phyloP scores from a whole-genome alignment of 2,797 vertebrate species.

The Pempheris klunzingeri region DNA sequence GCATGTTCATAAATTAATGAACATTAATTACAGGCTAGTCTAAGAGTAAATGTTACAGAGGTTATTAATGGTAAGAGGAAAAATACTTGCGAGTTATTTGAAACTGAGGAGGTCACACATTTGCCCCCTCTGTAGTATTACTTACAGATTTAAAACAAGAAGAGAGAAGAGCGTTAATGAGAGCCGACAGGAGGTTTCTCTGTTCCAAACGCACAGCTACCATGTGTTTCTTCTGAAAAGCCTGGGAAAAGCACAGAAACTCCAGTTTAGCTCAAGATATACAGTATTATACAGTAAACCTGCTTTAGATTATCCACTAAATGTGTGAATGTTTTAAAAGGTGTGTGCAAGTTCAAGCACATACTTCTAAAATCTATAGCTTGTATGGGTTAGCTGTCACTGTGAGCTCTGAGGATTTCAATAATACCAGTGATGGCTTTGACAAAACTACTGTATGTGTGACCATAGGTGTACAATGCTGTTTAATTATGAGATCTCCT shows the following conservation, averaged over 20 bases:
- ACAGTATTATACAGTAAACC: background rate
- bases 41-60: conserved; percentile 32
- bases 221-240: conserved; percentile 8
- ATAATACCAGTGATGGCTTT: background rate
- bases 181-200: background rate
- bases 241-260: background rate
- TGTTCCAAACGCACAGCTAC: background rate
- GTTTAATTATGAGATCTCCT: background rate
- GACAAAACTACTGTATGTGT: background rate
- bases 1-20: background rate
- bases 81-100: conserved; percentile 4
- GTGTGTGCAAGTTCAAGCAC: background rate
- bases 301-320: conserved; percentile 10
- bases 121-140: conserved; percentile 13
- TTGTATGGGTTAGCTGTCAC: background rate
- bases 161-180: background rate
- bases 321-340: background rate
- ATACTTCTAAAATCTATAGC: conserved; percentile 10
- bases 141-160: conserved; percentile 17
- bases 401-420: background rate
- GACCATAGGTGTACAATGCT: background rate
- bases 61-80: conserved; percentile 17
- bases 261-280: background rate
- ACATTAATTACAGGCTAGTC: conserved; percentile 9
- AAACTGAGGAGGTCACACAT: conserved; percentile 15